These are phyloP conservation scores for Chlamydotis undulata DNA, from an alignment of 2,113 vertebrate species.

Conservation along the genomic window DNA sequence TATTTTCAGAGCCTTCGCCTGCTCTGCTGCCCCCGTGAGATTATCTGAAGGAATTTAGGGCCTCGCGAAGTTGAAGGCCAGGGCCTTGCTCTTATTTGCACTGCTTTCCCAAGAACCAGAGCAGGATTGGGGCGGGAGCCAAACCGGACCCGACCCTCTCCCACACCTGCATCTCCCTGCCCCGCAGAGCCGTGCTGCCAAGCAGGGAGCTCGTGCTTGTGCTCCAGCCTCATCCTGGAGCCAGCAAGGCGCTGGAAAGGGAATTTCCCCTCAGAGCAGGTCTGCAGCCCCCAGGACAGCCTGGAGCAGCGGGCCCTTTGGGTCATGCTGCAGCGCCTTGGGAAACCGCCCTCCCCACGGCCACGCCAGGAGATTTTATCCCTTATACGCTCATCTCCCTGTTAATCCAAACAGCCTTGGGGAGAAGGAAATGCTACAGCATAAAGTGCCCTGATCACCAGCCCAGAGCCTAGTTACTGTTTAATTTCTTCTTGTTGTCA, in stretches of 20 bases:
- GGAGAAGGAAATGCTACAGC: background rate
- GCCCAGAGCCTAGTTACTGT: background rate
- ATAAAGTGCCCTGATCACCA: background rate
- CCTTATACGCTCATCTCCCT: background rate
- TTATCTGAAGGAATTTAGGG: slow-evolving; percentile 22
- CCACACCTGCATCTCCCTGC: accelerated
- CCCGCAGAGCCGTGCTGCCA: accelerated
- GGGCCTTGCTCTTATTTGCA: background rate
- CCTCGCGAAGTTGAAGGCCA: background rate
- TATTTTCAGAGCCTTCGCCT: slow-evolving; percentile 26
- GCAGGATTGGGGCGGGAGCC: accelerated
- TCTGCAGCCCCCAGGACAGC: background rate
- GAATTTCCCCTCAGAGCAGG: background rate
- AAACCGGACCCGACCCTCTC: background rate
- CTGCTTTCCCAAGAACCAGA: background rate
- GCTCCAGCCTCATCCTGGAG: background rate
- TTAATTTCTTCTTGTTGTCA: background rate
- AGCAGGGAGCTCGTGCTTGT: background rate
- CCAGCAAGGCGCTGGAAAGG: background rate
- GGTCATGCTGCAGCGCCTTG: accelerated
- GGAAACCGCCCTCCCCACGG: background rate
- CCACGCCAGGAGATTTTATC: background rate
- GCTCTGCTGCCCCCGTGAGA: slow-evolving; percentile 44
- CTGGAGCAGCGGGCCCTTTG: background rate
- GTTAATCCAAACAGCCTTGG: background rate